Percentiles rank a stretch among this genome's conserved stretches.
Evolutionary conservation across 2,888 invertebrate species (phyloP).

Genomic region (Tinea trinotella): DNA sequence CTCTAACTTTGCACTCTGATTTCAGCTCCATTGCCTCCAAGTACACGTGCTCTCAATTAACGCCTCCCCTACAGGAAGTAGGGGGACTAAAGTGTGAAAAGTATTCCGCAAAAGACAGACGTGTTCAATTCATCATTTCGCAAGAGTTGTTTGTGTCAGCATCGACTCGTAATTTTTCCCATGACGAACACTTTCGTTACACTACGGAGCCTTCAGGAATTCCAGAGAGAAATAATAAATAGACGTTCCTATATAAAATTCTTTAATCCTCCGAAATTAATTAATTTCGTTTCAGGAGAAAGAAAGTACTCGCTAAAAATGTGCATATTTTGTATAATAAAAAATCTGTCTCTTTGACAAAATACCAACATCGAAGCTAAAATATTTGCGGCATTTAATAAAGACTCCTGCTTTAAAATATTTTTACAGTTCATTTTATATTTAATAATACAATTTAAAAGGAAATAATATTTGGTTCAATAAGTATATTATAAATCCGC

Average conservation of each 20-base stretch:
- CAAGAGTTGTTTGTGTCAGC: slow-evolving; percentile 24
- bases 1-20: slow-evolving; percentile 5
- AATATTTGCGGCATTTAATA: neutral
- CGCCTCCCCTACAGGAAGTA: neutral
- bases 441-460: no score
- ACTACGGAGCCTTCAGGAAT: neutral
- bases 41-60: neutral
- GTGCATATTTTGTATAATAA: neutral
- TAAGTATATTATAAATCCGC: no score
- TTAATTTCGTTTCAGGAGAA: neutral
- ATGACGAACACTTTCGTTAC: slow-evolving; percentile 43
- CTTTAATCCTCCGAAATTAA: neutral
- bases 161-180: slow-evolving; percentile 26
- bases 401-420: no score
- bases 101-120: slow-evolving; percentile 21
- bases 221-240: neutral
- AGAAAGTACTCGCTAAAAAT: neutral
- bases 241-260: neutral
- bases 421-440: no score
- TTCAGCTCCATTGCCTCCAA: neutral
- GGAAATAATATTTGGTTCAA: no score
- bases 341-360: neutral
- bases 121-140: slow-evolving; percentile 27
- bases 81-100: slow-evolving; percentile 4
- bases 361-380: neutral